Evolutionary conservation across 2,113 vertebrate species (phyloP).

Genomic region (Seriola dumerili): DNA sequence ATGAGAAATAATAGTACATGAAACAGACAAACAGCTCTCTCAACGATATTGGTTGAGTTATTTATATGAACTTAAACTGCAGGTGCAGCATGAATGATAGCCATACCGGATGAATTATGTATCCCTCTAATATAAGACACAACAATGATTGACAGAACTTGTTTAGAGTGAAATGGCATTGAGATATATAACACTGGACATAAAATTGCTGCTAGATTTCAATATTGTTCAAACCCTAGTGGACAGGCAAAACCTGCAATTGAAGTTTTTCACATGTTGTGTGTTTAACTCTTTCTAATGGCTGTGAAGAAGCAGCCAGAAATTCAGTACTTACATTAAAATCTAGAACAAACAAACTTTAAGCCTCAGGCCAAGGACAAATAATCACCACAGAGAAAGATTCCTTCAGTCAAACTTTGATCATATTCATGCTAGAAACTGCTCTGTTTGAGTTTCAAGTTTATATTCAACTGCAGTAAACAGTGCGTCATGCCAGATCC

Average conservation of each 20-base stretch:
- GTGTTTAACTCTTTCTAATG: not conserved
- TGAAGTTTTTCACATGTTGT: not conserved
- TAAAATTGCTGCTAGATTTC: not conserved
- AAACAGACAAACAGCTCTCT: not conserved
- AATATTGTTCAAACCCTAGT: not conserved
- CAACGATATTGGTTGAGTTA: not conserved
- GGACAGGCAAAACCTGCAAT: not conserved
- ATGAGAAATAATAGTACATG: slow-evolving; percentile 7
- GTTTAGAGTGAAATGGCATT: not conserved
- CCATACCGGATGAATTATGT: not conserved
- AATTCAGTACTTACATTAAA: not conserved
- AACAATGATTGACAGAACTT: not conserved
- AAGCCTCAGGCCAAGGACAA: not conserved
- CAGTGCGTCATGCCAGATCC: not conserved
- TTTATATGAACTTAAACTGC: not conserved
- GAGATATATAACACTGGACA: not conserved
- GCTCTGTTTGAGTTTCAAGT: not conserved
- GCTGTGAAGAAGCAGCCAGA: not conserved
- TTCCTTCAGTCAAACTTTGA: not conserved
- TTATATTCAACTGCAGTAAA: slow-evolving; percentile 1
- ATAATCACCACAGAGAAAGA: not conserved
- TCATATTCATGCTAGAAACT: not conserved
- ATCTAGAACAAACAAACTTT: not conserved
- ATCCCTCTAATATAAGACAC: not conserved
- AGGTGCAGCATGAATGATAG: not conserved